These are phyloP conservation scores for Didymodactylos carnosus DNA, from an alignment of 2,888 invertebrate genomes.

Conservation along the genomic window DNA sequence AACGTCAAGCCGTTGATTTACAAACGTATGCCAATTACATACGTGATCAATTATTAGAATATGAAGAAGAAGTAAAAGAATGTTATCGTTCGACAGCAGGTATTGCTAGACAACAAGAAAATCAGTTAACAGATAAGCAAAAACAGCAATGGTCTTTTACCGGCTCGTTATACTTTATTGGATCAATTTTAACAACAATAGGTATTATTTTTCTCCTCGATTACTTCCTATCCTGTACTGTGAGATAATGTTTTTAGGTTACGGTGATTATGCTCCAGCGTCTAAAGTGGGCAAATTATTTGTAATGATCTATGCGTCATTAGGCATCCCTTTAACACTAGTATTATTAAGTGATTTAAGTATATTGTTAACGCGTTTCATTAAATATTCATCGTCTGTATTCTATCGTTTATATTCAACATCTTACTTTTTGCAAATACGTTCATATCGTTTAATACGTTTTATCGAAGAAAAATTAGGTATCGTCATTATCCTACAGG, in stretches of 20 bases:
- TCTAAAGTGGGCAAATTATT: not conserved
- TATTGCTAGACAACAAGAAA: too few species aligned
- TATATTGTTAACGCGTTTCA: not conserved
- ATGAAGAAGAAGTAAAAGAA: not conserved
- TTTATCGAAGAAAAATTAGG: not conserved
- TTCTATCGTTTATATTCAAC: not conserved
- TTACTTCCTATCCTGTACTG: not conserved
- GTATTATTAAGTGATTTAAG: not conserved
- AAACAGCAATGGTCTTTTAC: conserved; percentile 8
- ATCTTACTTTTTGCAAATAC: not conserved
- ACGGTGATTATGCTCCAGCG: not conserved
- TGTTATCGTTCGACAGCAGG: not conserved
- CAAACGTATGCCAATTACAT: not conserved
- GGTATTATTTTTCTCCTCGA: not conserved
- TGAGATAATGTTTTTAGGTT: not conserved
- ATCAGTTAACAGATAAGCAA: not conserved
- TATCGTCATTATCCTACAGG: not conserved
- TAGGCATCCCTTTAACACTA: not conserved
- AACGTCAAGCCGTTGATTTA: not conserved
- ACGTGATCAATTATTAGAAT: not conserved
- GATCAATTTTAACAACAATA: conserved; percentile 12
- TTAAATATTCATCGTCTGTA: not conserved
- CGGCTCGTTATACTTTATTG: conserved; percentile 2
- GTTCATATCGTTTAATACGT: not conserved
- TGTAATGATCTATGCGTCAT: not conserved